These are phyloP conservation scores for Clanis bilineata DNA, from an alignment of 2,888 invertebrate genomes.

Conservation along the genomic window DNA sequence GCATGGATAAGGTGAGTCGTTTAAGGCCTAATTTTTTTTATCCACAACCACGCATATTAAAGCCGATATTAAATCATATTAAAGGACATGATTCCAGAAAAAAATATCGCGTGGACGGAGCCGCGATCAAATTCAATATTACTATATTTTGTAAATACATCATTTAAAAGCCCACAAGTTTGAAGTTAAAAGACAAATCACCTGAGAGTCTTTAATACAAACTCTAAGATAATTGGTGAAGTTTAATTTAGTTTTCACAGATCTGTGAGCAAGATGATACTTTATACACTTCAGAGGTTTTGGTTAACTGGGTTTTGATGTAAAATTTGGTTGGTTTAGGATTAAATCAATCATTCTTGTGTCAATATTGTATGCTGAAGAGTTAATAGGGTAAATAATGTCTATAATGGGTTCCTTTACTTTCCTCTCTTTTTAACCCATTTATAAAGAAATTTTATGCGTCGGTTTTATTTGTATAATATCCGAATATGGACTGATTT, in stretches of 20 bases:
- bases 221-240: background rate
- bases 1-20: too few species aligned
- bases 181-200: constrained; percentile 11
- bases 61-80: too few species aligned
- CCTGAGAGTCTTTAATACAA: constrained; percentile 2
- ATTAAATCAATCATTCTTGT: constrained; percentile 1
- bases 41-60: too few species aligned
- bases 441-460: too few species aligned
- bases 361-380: background rate
- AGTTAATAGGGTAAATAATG: background rate
- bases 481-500: too few species aligned
- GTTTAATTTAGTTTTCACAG: background rate
- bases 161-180: background rate
- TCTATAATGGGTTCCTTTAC: background rate
- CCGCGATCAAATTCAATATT: too few species aligned
- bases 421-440: background rate
- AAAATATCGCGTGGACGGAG: too few species aligned
- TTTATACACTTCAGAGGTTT: background rate
- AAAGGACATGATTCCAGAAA: too few species aligned
- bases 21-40: too few species aligned
- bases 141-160: background rate
- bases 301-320: background rate
- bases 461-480: too few species aligned
- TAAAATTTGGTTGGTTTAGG: background rate
- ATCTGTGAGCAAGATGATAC: background rate